Conservation (phyloP, 2,888 invertebrate species). For the Sarcophaga rosellei region DNA sequence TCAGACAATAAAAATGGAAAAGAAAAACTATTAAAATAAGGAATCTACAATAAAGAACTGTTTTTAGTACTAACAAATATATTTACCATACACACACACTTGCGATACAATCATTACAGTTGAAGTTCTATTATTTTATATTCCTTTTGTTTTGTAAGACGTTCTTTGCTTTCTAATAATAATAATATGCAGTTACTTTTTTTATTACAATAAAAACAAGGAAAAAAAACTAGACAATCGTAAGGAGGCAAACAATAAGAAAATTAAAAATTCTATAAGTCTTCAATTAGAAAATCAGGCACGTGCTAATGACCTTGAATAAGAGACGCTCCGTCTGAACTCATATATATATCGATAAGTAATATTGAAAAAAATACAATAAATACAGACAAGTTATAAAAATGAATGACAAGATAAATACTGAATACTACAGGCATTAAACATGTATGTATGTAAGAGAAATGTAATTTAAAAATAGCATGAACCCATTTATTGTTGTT, state of each 20-base stretch:
- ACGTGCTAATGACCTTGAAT: slow-evolving; percentile 44
- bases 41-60: background rate
- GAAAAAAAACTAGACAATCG: background rate
- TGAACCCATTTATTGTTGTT: too few species aligned
- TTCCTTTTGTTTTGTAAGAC: background rate
- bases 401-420: too few species aligned
- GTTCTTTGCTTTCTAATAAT: slow-evolving; percentile 26
- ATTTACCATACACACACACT: too few species aligned
- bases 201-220: background rate
- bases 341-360: background rate
- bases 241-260: background rate
- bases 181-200: slow-evolving; percentile 6
- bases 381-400: too few species aligned
- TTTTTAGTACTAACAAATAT: slow-evolving; percentile 3
- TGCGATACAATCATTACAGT: too few species aligned
- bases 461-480: too few species aligned
- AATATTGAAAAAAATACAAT: background rate
- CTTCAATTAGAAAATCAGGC: slow-evolving; percentile 36
- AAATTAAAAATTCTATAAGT: slow-evolving; percentile 6
- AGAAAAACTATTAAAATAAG: background rate
- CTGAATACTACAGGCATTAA: too few species aligned
- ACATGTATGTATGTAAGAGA: too few species aligned
- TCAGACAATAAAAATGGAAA: background rate
- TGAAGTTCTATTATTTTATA: background rate
- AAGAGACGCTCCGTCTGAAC: background rate